Percentiles rank a stretch among this genome's conserved stretches.
phyloP scores from a whole-genome alignment of 2,797 vertebrate species.

The Diplodus puntazzo region DNA sequence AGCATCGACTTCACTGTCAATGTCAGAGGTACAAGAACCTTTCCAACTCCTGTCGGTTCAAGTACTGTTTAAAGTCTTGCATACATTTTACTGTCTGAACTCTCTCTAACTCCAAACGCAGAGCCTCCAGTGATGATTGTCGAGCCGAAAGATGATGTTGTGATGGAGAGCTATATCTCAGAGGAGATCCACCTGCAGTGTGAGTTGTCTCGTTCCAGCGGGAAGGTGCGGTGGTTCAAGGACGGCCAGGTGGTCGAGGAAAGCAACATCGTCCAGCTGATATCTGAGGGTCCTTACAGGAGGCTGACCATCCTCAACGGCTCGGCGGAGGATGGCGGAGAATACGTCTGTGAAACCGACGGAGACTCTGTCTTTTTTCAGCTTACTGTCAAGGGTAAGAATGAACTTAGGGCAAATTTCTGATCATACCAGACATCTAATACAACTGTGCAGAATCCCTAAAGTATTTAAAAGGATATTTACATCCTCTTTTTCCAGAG shows the following conservation, averaged over 20 bases:
- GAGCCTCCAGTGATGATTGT: conserved; percentile 91
- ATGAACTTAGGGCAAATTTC: background rate
- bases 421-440: background rate
- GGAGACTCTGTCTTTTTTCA: conserved; percentile 93
- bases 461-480: background rate
- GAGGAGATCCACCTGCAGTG: conserved; percentile 89
- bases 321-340: conserved; percentile 84
- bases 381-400: conserved; percentile 87
- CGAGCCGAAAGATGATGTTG: conserved; percentile 88
- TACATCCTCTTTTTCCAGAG: conserved; percentile 76
- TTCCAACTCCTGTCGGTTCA: background rate
- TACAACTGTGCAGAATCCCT: background rate
- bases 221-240: conserved; percentile 90
- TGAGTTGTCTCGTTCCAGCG: conserved; percentile 87
- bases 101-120: conserved; percentile 58
- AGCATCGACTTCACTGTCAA: conserved; percentile 87
- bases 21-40: conserved; percentile 80
- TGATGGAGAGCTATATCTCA: conserved; percentile 77
- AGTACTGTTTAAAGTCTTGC: background rate
- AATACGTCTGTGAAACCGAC: conserved; percentile 92
- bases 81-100: background rate
- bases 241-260: conserved; percentile 88
- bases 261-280: conserved; percentile 73
- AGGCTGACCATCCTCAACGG: conserved; percentile 83
- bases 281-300: conserved; percentile 84